Percentiles rank a stretch among this genome's conserved stretches.
These are phyloP conservation scores for Brachyhypopomus occidentalis DNA, from an alignment of 2,113 vertebrate species.

Conservation along the genomic window DNA sequence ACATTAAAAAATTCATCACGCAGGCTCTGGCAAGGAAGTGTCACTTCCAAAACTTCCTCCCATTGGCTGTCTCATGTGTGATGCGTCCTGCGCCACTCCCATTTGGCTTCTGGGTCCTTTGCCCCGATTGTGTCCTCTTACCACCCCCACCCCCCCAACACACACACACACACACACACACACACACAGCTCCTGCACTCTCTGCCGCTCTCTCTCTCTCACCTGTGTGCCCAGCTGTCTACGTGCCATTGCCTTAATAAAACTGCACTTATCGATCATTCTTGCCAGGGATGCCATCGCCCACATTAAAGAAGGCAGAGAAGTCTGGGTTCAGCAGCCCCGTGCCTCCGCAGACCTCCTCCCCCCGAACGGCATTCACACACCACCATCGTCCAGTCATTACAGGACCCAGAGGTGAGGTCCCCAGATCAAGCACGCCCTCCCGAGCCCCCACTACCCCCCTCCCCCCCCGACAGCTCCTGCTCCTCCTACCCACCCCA, in stretches of 20 bases:
- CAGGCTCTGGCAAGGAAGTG: not conserved
- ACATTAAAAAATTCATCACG: not conserved
- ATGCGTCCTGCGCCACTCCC: slow-evolving; percentile 16
- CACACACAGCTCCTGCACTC: slow-evolving; percentile 21
- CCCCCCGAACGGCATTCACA: slow-evolving; percentile 94
- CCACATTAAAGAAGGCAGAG: slow-evolving; percentile 97
- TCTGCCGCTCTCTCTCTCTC: slow-evolving; percentile 70
- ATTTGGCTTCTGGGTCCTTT: too few species aligned
- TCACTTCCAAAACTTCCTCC: not conserved
- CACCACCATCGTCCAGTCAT: slow-evolving; percentile 98
- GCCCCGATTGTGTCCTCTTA: slow-evolving; percentile 60
- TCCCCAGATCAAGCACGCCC: slow-evolving; percentile 50
- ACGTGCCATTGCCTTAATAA: slow-evolving; percentile 84
- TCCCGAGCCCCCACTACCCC: slow-evolving; percentile 34
- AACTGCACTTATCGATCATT: slow-evolving; percentile 85
- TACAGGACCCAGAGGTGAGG: slow-evolving; percentile 98
- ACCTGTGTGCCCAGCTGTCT: slow-evolving; percentile 79
- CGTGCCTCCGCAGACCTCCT: slow-evolving; percentile 88
- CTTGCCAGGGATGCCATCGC: slow-evolving; percentile 94
- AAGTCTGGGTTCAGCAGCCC: slow-evolving; percentile 96
- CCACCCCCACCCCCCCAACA: slow-evolving; percentile 53
- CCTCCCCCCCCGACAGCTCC: slow-evolving; percentile 16
- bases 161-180: not conserved
- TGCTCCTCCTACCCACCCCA: slow-evolving; percentile 14
- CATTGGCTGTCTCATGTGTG: slow-evolving; percentile 8